These are phyloP conservation scores for Hemichromis elongatus DNA, from an alignment of 2,113 vertebrate genomes.

Conservation along the genomic window DNA sequence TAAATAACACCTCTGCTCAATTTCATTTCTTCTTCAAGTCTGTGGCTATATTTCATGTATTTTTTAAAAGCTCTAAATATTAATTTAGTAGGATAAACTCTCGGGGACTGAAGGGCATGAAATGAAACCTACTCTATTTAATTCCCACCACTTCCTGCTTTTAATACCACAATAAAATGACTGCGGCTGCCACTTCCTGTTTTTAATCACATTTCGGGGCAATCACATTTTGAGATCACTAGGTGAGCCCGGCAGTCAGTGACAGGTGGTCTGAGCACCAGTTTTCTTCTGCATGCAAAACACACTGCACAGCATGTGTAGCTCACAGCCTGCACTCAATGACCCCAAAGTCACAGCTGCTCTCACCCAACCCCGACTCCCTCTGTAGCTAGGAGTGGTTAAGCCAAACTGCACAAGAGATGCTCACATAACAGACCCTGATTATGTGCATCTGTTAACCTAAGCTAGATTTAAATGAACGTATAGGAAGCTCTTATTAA, in stretches of 20 bases:
- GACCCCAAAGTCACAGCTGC: constrained; percentile 61
- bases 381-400: constrained; percentile 3
- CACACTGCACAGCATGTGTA: constrained; percentile 42
- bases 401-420: background rate
- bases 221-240: constrained; percentile 13
- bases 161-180: background rate
- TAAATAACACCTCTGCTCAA: background rate
- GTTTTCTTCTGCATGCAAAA: constrained; percentile 39
- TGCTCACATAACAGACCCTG: background rate
- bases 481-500: background rate
- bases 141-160: background rate
- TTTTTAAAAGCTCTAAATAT: background rate
- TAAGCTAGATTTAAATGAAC: background rate
- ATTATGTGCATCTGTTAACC: background rate
- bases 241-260: constrained; percentile 20
- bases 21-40: background rate
- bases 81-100: background rate
- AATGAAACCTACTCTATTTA: background rate
- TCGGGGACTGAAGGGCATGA: background rate
- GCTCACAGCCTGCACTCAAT: constrained; percentile 50
- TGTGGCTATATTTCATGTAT: background rate
- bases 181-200: background rate
- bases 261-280: background rate
- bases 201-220: constrained; percentile 19
- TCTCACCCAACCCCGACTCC: constrained; percentile 33